Evolutionary conservation across 1,140 invertebrate species (phyloP).

Genomic region (Micrasema minimum): DNA sequence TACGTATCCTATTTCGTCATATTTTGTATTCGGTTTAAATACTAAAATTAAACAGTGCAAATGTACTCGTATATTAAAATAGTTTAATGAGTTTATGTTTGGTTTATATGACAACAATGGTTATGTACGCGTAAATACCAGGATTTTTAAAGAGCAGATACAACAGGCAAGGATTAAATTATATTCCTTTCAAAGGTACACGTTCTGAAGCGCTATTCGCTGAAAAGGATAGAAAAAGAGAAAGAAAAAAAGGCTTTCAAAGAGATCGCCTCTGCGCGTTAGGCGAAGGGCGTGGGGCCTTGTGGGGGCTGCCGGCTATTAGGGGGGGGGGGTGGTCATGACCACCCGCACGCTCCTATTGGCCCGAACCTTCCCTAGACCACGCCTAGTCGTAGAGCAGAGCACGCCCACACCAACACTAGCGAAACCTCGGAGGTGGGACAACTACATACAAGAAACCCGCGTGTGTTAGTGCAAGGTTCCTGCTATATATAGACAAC

Average conservation of each 20-base stretch:
- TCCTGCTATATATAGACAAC: constrained; percentile 22
- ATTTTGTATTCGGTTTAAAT: no score
- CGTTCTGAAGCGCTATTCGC: constrained; percentile 45
- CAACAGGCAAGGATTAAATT: constrained; percentile 3
- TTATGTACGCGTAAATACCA: no score
- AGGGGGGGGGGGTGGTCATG: constrained; percentile 28
- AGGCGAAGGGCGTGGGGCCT: constrained; percentile 34
- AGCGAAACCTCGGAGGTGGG: constrained; percentile 28
- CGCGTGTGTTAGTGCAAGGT: constrained; percentile 31
- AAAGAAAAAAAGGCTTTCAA: constrained; percentile 45
- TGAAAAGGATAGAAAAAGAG: constrained; percentile 40
- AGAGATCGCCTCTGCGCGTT: constrained; percentile 39
- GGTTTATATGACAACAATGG: no score
- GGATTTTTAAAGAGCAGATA: constrained; percentile 6
- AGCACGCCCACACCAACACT: constrained; percentile 45
- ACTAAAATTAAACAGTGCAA: no score
- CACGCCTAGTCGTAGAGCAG: constrained; percentile 44
- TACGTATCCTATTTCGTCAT: no score
- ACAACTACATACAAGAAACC: constrained; percentile 18
- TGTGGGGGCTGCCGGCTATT: constrained; percentile 20
- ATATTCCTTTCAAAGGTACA: constrained; percentile 29
- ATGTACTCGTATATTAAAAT: no score
- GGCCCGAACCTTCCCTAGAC: constrained; percentile 19
- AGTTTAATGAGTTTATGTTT: no score
- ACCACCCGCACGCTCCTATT: constrained; percentile 40